Evolutionary conservation across 2,113 vertebrate species (phyloP).

Genomic region (Carassius carassius): DNA sequence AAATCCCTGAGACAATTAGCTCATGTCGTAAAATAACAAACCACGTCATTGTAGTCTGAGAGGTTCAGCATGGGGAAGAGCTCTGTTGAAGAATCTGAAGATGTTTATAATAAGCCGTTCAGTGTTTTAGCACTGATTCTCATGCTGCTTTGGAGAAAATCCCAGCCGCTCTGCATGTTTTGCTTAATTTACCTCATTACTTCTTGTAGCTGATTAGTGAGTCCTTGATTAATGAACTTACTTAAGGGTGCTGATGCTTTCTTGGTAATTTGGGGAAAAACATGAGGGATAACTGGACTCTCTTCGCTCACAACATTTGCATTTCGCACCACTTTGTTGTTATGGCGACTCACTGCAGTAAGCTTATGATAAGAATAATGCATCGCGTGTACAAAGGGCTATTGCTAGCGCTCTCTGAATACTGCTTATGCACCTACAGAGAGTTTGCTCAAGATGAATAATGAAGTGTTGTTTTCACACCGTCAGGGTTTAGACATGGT

Average conservation of each 20-base stretch:
- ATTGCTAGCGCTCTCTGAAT: neutral
- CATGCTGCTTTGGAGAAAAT: slow-evolving; percentile 19
- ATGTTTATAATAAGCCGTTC: slow-evolving; percentile 34
- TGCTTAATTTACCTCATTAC: slow-evolving; percentile 43
- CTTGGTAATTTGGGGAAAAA: slow-evolving; percentile 26
- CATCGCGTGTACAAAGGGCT: neutral
- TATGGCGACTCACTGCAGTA: neutral
- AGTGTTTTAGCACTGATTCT: slow-evolving; percentile 2
- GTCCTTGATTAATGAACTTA: slow-evolving; percentile 41
- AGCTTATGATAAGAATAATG: neutral
- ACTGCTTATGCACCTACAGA: neutral
- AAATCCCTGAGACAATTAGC: slow-evolving; percentile 73
- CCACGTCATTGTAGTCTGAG: slow-evolving; percentile 61
- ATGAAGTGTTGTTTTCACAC: neutral
- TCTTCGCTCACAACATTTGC: slow-evolving; percentile 23
- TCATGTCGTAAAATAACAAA: slow-evolving; percentile 72
- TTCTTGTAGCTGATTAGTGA: slow-evolving; percentile 18
- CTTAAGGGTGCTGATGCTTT: slow-evolving; percentile 30
- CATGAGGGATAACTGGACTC: slow-evolving; percentile 20
- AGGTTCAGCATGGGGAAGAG: slow-evolving; percentile 30
- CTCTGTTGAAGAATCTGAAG: slow-evolving; percentile 34
- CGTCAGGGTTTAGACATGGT: neutral
- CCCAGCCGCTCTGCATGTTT: slow-evolving; percentile 30
- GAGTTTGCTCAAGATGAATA: neutral
- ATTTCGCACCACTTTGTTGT: slow-evolving; percentile 20